These are phyloP conservation scores for Ethmia dodecea DNA, from an alignment of 2,888 invertebrate species.

Conservation along the genomic window DNA sequence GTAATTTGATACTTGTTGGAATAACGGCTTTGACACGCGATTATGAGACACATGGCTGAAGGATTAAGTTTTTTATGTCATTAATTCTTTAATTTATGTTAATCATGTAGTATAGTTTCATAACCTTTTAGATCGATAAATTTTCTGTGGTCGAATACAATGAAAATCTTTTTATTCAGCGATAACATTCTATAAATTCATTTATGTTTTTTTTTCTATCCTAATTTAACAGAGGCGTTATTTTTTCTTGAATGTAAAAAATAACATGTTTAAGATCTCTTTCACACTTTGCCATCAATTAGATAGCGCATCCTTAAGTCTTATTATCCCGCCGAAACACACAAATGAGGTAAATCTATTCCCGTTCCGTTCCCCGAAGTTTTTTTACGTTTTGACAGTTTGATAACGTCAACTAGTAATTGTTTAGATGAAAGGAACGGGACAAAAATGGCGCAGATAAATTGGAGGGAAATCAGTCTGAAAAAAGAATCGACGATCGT, in stretches of 20 bases:
- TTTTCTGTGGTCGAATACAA: too few relatives aligned
- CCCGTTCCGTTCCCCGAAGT: slow-evolving; percentile 15
- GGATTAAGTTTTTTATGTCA: too few relatives aligned
- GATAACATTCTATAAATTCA: too few relatives aligned
- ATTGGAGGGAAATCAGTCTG: slow-evolving; percentile 43
- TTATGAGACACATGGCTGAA: too few relatives aligned
- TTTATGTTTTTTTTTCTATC: too few relatives aligned
- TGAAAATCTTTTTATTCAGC: too few relatives aligned
- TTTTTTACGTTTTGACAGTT: slow-evolving; percentile 46
- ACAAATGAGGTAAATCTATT: slow-evolving; percentile 13
- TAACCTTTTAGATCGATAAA: too few relatives aligned
- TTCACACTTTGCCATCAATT: slow-evolving; percentile 2
- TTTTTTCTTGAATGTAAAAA: too few relatives aligned
- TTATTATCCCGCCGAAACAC: slow-evolving; percentile 1
- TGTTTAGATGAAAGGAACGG: slow-evolving; percentile 66
- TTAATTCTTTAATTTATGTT: too few relatives aligned
- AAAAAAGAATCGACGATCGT: slow-evolving; percentile 55
- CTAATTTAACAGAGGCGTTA: too few relatives aligned
- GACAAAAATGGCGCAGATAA: slow-evolving; percentile 48
- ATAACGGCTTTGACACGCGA: slow-evolving; percentile 3
- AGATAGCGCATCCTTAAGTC: background rate
- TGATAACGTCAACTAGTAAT: slow-evolving; percentile 60
- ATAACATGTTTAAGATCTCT: too few relatives aligned
- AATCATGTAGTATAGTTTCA: too few relatives aligned
- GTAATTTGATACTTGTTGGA: background rate